Evolutionary conservation across 1,140 invertebrate genomes (phyloP).

Genomic region (Drosophila pruinosa): DNA sequence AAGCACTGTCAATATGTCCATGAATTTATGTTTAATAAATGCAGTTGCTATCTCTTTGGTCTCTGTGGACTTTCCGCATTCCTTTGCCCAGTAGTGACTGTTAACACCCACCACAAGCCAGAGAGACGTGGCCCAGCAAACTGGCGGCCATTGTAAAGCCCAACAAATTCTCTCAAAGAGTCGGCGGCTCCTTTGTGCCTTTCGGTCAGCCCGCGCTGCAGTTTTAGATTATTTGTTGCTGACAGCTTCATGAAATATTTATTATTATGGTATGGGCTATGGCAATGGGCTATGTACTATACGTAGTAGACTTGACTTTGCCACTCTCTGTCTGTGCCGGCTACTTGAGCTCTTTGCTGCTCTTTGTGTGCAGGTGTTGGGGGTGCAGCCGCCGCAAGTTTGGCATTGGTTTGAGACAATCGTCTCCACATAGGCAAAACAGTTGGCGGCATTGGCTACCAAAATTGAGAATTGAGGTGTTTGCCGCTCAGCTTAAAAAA

Average conservation of each 20-base stretch:
- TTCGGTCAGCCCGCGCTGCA: constrained; percentile 63
- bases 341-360: not conserved
- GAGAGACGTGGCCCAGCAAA: constrained; percentile 21
- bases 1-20: constrained; percentile 41
- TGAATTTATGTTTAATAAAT: constrained; percentile 77
- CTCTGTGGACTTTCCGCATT: constrained; percentile 70
- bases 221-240: constrained; percentile 81
- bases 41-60: constrained; percentile 34
- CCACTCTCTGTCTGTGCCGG: constrained; percentile 1
- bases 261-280: constrained; percentile 68
- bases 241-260: constrained; percentile 82
- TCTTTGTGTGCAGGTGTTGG: constrained; percentile 43
- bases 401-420: constrained; percentile 11
- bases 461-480: constrained; percentile 71
- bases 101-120: constrained; percentile 55
- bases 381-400: constrained; percentile 36
- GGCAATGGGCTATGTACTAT: constrained; percentile 1
- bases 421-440: constrained; percentile 66
- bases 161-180: constrained; percentile 15
- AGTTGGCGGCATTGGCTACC: constrained; percentile 49
- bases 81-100: constrained; percentile 34
- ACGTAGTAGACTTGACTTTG: constrained; percentile 1
- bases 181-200: constrained; percentile 70
- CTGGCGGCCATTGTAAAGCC: constrained; percentile 32
- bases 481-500: constrained; percentile 56